phyloP scores from a whole-genome alignment of 1,140 invertebrate species.

The Polyergus mexicanus region DNA sequence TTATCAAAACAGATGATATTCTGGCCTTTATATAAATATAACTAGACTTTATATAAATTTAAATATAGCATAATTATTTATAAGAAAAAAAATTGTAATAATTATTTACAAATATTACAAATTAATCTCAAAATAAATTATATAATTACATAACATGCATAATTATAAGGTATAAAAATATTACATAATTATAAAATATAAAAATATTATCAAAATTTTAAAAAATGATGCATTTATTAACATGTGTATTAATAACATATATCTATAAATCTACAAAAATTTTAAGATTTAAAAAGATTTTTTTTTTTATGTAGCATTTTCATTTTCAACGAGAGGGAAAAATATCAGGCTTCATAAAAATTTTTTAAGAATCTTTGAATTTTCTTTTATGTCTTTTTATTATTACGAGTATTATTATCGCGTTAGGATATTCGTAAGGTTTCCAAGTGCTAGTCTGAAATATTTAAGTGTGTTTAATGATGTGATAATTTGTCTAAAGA shows the following conservation, averaged over 20 bases:
- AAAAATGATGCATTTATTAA: not conserved
- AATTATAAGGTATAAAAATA: not conserved
- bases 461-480: not conserved
- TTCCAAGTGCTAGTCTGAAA: too few species aligned
- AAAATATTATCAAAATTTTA: not conserved
- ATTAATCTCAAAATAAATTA: conserved; percentile 10
- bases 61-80: not conserved
- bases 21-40: not conserved
- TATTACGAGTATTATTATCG: not conserved
- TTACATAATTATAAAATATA: not conserved
- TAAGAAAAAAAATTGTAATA: not conserved
- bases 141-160: not conserved
- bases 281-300: not conserved
- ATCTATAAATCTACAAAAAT: not conserved
- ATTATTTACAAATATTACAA: not conserved
- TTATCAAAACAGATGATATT: not conserved
- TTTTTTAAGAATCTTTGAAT: not conserved
- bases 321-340: not conserved
- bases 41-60: not conserved
- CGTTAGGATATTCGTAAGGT: not conserved
- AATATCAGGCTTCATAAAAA: not conserved
- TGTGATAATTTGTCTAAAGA: too few species aligned
- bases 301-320: not conserved
- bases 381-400: not conserved
- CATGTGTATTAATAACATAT: not conserved